Evolutionary conservation across 2,113 vertebrate genomes (phyloP).

Genomic region (Calidris pygmaea): DNA sequence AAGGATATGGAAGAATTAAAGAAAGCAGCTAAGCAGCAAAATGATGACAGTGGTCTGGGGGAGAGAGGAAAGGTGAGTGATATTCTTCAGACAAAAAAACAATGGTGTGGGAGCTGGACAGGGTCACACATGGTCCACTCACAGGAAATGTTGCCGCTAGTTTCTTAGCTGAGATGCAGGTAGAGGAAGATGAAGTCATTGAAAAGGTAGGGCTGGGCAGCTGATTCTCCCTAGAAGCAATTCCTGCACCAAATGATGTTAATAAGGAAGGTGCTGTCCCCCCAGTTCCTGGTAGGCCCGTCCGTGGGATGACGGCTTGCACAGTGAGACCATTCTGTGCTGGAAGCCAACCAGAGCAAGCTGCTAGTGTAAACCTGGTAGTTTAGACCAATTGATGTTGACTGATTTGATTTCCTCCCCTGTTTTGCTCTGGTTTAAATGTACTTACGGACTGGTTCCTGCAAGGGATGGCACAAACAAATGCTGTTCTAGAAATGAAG

Average conservation of each 20-base stretch:
- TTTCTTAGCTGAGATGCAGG: not conserved
- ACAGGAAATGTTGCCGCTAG: accelerated
- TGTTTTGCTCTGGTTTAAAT: not conserved
- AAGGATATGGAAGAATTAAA: not conserved
- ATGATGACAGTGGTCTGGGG: accelerated
- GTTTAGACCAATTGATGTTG: not conserved
- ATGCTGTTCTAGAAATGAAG: not conserved
- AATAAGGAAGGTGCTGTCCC: not conserved
- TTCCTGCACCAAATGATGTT: not conserved
- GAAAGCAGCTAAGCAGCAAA: not conserved
- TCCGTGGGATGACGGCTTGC: not conserved
- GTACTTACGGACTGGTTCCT: not conserved
- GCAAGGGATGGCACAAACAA: not conserved
- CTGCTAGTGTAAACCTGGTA: not conserved
- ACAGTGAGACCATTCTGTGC: not conserved
- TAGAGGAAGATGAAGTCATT: not conserved
- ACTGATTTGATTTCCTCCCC: not conserved
- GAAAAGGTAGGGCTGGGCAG: not conserved
- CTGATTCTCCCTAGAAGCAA: not conserved
- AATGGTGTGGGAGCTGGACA: not conserved
- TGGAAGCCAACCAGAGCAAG: not conserved
- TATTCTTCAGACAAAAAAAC: not conserved
- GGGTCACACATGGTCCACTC: not conserved
- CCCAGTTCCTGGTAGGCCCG: not conserved
- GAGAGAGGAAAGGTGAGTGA: not conserved